phyloP scores from a whole-genome alignment of 1,140 invertebrate genomes.

The Cotesia typhae region DNA sequence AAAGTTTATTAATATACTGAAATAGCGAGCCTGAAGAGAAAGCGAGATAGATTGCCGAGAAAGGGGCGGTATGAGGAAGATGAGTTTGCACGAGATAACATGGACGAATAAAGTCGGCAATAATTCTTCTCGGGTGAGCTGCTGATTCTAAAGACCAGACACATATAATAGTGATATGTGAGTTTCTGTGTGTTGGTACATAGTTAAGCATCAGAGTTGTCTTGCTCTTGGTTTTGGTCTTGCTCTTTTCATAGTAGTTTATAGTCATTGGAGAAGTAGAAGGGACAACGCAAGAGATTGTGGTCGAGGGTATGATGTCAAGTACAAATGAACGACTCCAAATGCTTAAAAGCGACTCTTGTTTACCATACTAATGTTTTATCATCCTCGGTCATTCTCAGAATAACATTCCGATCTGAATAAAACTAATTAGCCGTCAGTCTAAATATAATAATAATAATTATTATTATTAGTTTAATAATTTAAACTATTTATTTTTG shows the following conservation, averaged over 20 bases:
- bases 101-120: slow-evolving; percentile 19
- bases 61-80: slow-evolving; percentile 3
- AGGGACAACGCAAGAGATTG: slow-evolving; percentile 36
- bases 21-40: not conserved
- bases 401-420: not conserved
- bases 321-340: slow-evolving; percentile 35
- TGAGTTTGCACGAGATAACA: slow-evolving; percentile 28
- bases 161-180: not conserved
- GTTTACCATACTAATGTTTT: slow-evolving; percentile 23
- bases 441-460: not conserved
- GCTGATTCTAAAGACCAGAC: not conserved
- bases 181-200: too few relatives aligned
- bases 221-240: too few relatives aligned
- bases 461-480: too few relatives aligned
- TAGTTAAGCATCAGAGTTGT: not conserved
- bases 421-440: not conserved
- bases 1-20: not conserved
- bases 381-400: not conserved
- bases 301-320: slow-evolving; percentile 36
- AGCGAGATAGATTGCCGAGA: not conserved
- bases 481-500: too few relatives aligned
- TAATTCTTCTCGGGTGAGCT: slow-evolving; percentile 12
- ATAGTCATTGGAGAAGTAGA: not conserved
- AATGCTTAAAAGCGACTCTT: slow-evolving; percentile 30
- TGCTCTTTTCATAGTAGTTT: too few relatives aligned